Conservation (phyloP, 2,888 invertebrate species). For the Sphaerophoria rueppellii region DNA sequence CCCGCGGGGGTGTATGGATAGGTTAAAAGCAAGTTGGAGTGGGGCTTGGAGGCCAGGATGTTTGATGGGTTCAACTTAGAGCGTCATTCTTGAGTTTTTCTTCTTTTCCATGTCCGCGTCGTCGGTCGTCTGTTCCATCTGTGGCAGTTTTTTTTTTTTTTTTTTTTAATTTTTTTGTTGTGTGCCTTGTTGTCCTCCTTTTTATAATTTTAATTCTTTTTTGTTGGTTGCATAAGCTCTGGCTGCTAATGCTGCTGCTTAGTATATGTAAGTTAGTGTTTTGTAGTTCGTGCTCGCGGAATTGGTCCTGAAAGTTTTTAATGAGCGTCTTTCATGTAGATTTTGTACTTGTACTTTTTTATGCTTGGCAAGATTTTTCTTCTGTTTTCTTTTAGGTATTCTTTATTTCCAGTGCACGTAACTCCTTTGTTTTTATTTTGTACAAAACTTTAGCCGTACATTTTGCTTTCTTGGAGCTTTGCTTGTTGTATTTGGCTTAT, state of each 20-base stretch:
- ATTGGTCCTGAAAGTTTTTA: conserved; percentile 61
- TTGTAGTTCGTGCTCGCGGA: conserved; percentile 43
- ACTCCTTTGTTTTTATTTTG: conserved; percentile 14
- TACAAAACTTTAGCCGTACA: conserved; percentile 36
- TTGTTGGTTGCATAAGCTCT: conserved; percentile 18
- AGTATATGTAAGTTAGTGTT: conserved; percentile 24
- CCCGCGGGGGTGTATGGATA: background rate
- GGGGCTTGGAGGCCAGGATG: conserved; percentile 2
- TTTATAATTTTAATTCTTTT: conserved; percentile 53
- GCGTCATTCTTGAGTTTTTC: conserved; percentile 12
- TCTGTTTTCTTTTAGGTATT: background rate
- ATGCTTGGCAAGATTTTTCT: conserved; percentile 20
- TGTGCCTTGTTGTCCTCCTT: conserved; percentile 38
- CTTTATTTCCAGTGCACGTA: background rate
- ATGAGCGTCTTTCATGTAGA: conserved; percentile 66
- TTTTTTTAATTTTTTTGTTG: background rate
- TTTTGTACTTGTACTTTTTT: conserved; percentile 44
- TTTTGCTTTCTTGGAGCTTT: background rate
- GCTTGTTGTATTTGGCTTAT: conserved; percentile 17
- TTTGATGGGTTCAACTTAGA: conserved; percentile 10
- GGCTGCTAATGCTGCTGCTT: background rate
- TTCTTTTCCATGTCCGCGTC: too few relatives aligned
- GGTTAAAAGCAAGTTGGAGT: background rate
- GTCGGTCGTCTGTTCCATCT: too few relatives aligned
- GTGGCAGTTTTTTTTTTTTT: background rate